phyloP scores from a whole-genome alignment of 1,140 invertebrate genomes.

The Ephestia elutella region DNA sequence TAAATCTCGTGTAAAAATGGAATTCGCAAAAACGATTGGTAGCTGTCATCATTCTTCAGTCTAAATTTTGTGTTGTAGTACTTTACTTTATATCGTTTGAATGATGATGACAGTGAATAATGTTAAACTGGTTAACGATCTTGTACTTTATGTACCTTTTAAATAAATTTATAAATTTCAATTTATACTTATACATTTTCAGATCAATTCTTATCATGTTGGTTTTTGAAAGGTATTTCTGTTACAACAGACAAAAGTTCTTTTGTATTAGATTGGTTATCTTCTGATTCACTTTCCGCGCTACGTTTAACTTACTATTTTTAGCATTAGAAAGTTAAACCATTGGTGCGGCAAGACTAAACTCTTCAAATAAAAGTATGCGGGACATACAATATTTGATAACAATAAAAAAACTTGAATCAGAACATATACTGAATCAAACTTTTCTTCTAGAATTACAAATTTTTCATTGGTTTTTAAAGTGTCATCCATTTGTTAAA shows the following conservation, averaged over 20 bases:
- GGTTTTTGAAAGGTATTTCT: not conserved
- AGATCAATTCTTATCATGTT: not conserved
- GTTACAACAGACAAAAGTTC: not conserved
- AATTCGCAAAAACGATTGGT: not conserved
- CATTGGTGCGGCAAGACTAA: not conserved
- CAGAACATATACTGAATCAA: not conserved
- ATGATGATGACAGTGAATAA: not conserved
- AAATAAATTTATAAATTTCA: not conserved
- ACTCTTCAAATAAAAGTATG: slow-evolving; percentile 35
- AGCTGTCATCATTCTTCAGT: not conserved
- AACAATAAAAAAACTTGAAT: slow-evolving; percentile 10
- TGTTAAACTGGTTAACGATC: not conserved
- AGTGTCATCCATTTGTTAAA: not conserved
- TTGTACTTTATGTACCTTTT: slow-evolving; percentile 3
- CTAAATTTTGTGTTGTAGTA: not conserved
- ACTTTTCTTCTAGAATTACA: slow-evolving; percentile 19
- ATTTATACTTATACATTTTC: not conserved
- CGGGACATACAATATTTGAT: slow-evolving; percentile 40
- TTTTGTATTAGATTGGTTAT: not conserved
- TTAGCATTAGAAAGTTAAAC: slow-evolving; percentile 15
- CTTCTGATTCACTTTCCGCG: slow-evolving; percentile 4
- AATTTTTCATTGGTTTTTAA: slow-evolving; percentile 58
- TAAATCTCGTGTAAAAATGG: not conserved
- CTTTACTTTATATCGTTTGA: not conserved
- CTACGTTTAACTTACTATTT: slow-evolving; percentile 41